Base-by-base conservation (phyloP, 2,888 invertebrate species). In the Calliphora vomitoria region DNA sequence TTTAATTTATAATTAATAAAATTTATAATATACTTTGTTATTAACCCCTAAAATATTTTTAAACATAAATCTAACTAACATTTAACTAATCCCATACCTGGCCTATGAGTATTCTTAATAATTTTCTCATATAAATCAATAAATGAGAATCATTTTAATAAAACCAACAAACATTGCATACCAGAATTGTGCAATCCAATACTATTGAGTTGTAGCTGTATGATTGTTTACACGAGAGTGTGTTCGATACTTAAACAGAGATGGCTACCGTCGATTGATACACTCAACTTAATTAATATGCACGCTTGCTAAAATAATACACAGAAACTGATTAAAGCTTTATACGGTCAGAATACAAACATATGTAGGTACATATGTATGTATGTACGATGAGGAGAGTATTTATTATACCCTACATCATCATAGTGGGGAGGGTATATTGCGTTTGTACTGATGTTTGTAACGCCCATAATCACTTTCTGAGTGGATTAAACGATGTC, bases 141-240 rank as follows among this genome's bases (percentile, higher is more conserved):
- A 76, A 60, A 13, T 68, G 55, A 83, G 83, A 83, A 78, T 47
- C 20, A 35, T 78, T 55, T 64, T 20, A 64, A 62, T 76, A 64
- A 69, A 60, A 62, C 13, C 64, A 81, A 66, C 31, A 81, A 25
- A 55, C 18, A 55, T 15, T 35, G 31, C 62, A 83, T 47, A 25
- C 20, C n/a, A 4, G 13, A 78, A 72, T 71, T 58, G 69, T 78
- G 64, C 83, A 69, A 74, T 55, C 31, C 44, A 50, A 18, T 15
- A n/a, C n/a, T n/a, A 74, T 64, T 72, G 44, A 64, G 38, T 62
- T 60, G 58, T 41, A 62, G 69, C 60, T 15, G 5, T 18, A 38
- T 18, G 35, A 60, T 78, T 76, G 31, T 60, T 72, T 82, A 78
- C 68, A 72, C 31, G 50, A 82, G 76, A 82, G 86, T 72, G 64